These are phyloP conservation scores for Gasteruption jaculator DNA, from an alignment of 2,888 invertebrate genomes.

Conservation along the genomic window DNA sequence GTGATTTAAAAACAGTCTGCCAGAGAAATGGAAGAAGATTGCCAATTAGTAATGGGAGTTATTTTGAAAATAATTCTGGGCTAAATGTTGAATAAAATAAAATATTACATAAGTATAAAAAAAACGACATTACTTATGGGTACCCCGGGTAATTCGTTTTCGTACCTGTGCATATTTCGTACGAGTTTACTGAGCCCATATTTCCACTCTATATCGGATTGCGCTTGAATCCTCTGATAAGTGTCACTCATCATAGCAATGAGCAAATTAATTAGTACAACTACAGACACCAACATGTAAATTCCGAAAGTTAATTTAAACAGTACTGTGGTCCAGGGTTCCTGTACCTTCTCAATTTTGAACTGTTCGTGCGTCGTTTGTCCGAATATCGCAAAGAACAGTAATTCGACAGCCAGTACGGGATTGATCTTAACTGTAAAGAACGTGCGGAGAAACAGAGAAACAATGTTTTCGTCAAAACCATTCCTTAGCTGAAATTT, in stretches of 20 bases:
- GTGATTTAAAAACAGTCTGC: too few relatives aligned
- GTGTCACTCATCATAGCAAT: conserved; percentile 99
- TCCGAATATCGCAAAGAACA: conserved; percentile 98
- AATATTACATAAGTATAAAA: too few relatives aligned
- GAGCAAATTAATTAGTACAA: conserved; percentile 97
- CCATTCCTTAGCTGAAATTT: too few relatives aligned
- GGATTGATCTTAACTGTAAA: conserved; percentile 88
- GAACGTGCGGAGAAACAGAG: too few relatives aligned
- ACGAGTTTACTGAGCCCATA: conserved; percentile 98
- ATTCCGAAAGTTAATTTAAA: conserved; percentile 87
- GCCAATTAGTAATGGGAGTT: too few relatives aligned
- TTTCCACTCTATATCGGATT: conserved; percentile 99
- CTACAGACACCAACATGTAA: conserved; percentile 98
- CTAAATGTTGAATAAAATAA: too few relatives aligned
- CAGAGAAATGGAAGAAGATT: too few relatives aligned
- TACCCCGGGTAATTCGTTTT: too few relatives aligned
- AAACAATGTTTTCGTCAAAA: too few relatives aligned
- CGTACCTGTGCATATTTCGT: conserved; percentile 84
- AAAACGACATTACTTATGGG: too few relatives aligned
- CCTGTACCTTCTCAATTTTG: conserved; percentile 67
- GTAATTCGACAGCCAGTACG: conserved; percentile 89
- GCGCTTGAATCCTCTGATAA: conserved; percentile 98
- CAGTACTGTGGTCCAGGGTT: conserved; percentile 78
- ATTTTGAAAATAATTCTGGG: too few relatives aligned
- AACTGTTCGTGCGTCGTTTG: conserved; percentile 82